Conservation (phyloP, 1,140 invertebrate genomes). For the Drosophila littoralis region DNA sequence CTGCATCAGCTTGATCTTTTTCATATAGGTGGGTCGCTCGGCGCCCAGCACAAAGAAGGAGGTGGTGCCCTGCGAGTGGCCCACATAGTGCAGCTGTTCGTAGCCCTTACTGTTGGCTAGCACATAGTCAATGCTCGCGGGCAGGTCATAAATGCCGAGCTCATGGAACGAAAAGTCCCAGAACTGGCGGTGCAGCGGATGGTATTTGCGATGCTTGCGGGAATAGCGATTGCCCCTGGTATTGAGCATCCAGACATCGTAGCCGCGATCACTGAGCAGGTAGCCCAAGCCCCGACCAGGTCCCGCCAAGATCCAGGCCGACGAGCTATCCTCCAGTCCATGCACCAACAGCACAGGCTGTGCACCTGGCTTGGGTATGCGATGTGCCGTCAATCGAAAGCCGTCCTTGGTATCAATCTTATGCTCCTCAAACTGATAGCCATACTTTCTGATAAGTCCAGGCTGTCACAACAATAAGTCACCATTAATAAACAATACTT, state of each 20-base stretch:
- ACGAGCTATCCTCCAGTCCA: constrained; percentile 86
- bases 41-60: constrained; percentile 87
- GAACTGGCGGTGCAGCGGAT: constrained; percentile 82
- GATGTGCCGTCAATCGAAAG: constrained; percentile 85
- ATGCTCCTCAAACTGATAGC: constrained; percentile 86
- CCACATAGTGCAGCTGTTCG: constrained; percentile 84
- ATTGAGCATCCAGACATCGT: constrained; percentile 91
- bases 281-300: constrained; percentile 85
- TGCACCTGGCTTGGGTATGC: constrained; percentile 67
- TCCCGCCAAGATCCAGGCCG: constrained; percentile 86
- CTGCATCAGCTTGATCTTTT: constrained; percentile 87
- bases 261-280: constrained; percentile 88
- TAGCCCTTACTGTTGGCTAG: constrained; percentile 84
- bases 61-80: constrained; percentile 86
- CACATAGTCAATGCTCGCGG: constrained; percentile 88
- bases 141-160: constrained; percentile 89
- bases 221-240: constrained; percentile 89
- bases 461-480: constrained; percentile 53
- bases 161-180: constrained; percentile 88
- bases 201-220: constrained; percentile 85
- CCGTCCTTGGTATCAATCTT: constrained; percentile 85
- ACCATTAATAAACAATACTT: not conserved
- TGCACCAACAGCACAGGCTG: constrained; percentile 87
- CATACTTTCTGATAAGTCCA: constrained; percentile 85
- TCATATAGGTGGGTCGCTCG: constrained; percentile 88